phyloP scores from a whole-genome alignment of 2,888 invertebrate species.

The Euzetes globulus region DNA sequence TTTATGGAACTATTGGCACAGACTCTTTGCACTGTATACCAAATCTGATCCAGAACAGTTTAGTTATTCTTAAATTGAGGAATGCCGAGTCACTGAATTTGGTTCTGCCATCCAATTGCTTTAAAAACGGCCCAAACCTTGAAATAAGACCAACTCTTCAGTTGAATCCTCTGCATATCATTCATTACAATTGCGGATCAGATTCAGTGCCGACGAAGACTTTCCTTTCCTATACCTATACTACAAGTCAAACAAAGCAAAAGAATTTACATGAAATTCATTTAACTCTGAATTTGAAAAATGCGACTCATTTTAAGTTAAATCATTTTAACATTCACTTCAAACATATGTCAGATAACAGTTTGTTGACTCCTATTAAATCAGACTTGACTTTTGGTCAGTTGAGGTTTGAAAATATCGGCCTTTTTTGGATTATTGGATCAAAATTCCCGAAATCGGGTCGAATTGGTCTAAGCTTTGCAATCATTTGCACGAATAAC shows the following conservation, averaged over 20 bases:
- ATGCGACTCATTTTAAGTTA: background rate
- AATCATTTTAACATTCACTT: slow-evolving; percentile 13
- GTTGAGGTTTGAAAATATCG: slow-evolving; percentile 5
- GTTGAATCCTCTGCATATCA: background rate
- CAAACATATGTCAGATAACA: background rate
- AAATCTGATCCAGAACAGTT: background rate
- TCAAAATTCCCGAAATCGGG: slow-evolving; percentile 26
- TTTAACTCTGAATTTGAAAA: background rate
- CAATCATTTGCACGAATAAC: background rate
- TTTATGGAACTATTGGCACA: slow-evolving; percentile 18
- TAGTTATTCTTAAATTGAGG: background rate
- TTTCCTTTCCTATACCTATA: slow-evolving; percentile 6
- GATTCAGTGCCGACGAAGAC: background rate
- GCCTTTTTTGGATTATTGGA: slow-evolving; percentile 29
- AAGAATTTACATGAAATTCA: slow-evolving; percentile 3
- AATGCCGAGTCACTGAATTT: background rate
- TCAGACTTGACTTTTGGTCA: slow-evolving; percentile 11
- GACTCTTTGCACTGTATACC: background rate
- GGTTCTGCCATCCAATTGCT: slow-evolving; percentile 17
- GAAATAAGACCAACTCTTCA: background rate
- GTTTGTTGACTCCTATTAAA: background rate
- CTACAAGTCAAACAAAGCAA: background rate
- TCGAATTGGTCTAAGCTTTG: background rate
- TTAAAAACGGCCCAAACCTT: background rate
- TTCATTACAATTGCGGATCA: background rate